Conservation (phyloP, 2,113 vertebrate genomes). For the Gymnogyps californianus region DNA sequence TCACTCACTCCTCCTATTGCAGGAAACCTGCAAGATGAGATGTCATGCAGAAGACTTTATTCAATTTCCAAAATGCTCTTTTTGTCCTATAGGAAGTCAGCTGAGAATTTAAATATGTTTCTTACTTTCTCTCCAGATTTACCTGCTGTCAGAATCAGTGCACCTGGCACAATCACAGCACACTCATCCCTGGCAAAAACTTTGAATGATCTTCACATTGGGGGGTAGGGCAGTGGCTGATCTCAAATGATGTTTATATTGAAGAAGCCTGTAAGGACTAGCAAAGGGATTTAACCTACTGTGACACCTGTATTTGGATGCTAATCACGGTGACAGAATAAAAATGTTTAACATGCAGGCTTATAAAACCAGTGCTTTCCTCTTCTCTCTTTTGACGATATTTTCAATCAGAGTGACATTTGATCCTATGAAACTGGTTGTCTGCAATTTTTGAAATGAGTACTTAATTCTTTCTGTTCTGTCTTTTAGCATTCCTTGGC, state of each 20-base stretch:
- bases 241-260: not conserved
- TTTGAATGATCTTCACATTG: fast-evolving
- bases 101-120: not conserved
- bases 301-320: not conserved
- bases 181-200: not conserved
- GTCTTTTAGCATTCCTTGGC: not conserved
- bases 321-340: not conserved
- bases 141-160: not conserved
- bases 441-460: not conserved
- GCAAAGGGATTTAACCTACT: not conserved
- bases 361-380: not conserved
- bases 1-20: not conserved
- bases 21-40: not conserved
- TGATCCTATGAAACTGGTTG: not conserved
- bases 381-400: not conserved
- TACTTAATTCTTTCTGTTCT: not conserved
- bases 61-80: not conserved
- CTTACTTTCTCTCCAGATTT: not conserved
- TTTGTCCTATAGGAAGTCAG: not conserved
- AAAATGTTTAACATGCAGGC: not conserved
- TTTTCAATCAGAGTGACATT: not conserved
- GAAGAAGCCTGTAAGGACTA: not conserved
- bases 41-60: not conserved
- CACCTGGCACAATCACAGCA: not conserved
- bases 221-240: not conserved